Base-by-base conservation (phyloP, 2,888 invertebrate species). In the Caenorhabditis panamensis region DNA sequence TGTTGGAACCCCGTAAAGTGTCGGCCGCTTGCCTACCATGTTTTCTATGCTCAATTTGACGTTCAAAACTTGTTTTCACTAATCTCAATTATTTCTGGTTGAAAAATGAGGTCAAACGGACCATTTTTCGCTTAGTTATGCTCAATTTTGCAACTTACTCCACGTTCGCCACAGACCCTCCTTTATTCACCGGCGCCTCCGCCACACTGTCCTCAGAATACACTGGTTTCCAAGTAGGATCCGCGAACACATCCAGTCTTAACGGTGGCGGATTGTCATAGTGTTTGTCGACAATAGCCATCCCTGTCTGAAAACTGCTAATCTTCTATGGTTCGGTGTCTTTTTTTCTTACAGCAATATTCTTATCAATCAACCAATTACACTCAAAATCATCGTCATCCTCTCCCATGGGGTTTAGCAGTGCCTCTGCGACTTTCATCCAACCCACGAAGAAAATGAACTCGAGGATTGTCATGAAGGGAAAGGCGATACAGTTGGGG, bases 361-460 rank as follows among this genome's bases (percentile, higher is more conserved):
- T 86, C 68, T 86, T 86, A 51, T 86, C 86, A 49, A 86, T 86
- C 20, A 86, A 79, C 26, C 71, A 81, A 61, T 86, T 84, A 68
- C 79, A 79, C 64, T 89, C 89, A 49, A 89, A 82, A 62, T 89
- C 89, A 58, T 89, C 89, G 56, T 89, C 89, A 67, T 89, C 89
- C 53, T 88, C 88, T n/a, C 89, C 89, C 9, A 89, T 56, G 1
- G 89, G 89, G 73, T 89, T 89, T 31, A 89, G 82, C 53, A 89
- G 78, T 11, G 89, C 88, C 59, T 85, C 56, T 37, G 83, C 49
- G 47, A 75, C 83, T 56, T 79, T 79, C 84, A 79, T 84, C 83
- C 84, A 85, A 9, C 84, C 83, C 9, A 86, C 78, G 8, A 82
- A 66, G 49, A 87, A 84, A 18, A 88, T 73, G 53, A 88, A 87